Evolutionary conservation across 2,113 vertebrate species (phyloP), one percentile per base, ranked within the genome.

Genomic region (Muscicapa adusta): DNA sequence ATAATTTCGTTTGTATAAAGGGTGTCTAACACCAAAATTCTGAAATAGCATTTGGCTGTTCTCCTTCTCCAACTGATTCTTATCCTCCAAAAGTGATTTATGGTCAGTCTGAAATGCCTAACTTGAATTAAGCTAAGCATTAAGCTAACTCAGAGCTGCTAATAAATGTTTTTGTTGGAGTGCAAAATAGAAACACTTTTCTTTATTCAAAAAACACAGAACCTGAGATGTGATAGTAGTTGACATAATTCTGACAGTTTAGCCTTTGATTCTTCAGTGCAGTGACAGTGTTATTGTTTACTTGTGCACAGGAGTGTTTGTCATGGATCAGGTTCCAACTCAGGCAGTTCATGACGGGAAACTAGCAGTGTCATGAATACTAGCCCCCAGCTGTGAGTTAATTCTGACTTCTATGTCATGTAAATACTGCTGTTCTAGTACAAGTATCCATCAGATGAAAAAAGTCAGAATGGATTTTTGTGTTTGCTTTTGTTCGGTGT

Each of bases 21-120:
- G 11, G 15, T 91, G 19, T 88, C 92, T 95, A 89, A 95, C 88
- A 71, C 10, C n/a, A 70, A 85, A 82, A 80, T 42, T 91, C 66
- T 95, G 71, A 94, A 92, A 77, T 81, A 62, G 10, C 56, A 12
- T 88, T 89, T 66, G 34, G 57, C 82, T 88, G 7, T 94, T 96
- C 76, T 75, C 47, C 66, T 56, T 97, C 88, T 94, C 68, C 48
- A 75, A 29, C 12, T 79, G 66, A 81, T 43, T 57, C 43, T 85
- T 94, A 50, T 74, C 65, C 18, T 84, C 36, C 72, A 11, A 25
- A 42, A 74, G 18, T 72, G 78, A 83, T 91, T 74, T 81, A 71
- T 77, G 86, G 68, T 34, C 68, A 85, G 45, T 56, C 33, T 86
- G 48, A 82, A 81, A 45, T 83, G 67, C 80, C 51, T 40, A 66